Evolutionary conservation across 2,797 vertebrate genomes (phyloP).

Genomic region (Distichodus sexfasciatus): DNA sequence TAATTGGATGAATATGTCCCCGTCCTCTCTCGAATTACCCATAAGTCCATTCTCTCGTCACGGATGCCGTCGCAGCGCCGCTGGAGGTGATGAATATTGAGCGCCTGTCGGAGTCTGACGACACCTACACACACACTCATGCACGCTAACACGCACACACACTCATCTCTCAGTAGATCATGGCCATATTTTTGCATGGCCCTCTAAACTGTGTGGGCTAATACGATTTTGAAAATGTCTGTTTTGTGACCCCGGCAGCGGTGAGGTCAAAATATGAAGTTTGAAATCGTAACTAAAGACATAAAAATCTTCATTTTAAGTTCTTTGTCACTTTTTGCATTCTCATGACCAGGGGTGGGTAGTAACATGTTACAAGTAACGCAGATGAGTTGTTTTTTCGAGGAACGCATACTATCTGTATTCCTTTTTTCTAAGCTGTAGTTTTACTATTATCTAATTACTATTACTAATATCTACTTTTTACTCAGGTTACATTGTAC

Average conservation of each 20-base stretch:
- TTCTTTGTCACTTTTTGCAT: too few species aligned
- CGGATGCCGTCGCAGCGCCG: constrained; percentile 24
- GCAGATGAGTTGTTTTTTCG: too few species aligned
- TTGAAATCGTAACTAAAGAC: background rate
- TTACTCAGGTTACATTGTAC: too few species aligned
- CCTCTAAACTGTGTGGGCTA: constrained; percentile 10
- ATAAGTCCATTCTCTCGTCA: constrained; percentile 48
- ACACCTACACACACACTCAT: constrained; percentile 22
- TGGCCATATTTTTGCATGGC: constrained; percentile 14
- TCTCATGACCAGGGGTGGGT: too few species aligned
- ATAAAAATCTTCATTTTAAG: too few species aligned
- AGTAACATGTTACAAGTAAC: too few species aligned
- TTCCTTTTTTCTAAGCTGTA: too few species aligned
- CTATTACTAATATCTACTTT: too few species aligned
- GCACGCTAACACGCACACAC: background rate
- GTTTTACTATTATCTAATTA: too few species aligned
- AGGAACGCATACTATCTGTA: too few species aligned
- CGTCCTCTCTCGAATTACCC: constrained; percentile 44
- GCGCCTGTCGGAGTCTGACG: constrained; percentile 3
- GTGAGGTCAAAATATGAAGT: too few species aligned
- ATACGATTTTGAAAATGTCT: constrained; percentile 27
- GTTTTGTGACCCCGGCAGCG: background rate
- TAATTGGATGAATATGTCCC: constrained; percentile 54
- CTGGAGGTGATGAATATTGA: constrained; percentile 52
- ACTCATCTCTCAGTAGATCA: constrained; percentile 29